Base-by-base conservation (phyloP, 1,140 invertebrate genomes). In the Drosophila equinoxialis region DNA sequence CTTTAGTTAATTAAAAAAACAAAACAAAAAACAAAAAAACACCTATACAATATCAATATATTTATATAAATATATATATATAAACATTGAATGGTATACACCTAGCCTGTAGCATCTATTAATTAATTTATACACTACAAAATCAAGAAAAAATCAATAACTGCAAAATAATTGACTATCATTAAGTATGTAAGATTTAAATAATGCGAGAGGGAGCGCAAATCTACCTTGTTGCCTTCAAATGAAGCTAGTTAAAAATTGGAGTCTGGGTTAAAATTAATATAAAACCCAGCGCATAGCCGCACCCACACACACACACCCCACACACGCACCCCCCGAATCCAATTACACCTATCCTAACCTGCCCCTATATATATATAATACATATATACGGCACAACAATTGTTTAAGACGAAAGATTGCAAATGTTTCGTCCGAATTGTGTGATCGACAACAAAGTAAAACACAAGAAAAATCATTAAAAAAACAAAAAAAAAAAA, bases 141-240 rank as follows among this genome's bases (percentile, higher is more conserved):
- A 63, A 42, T 59, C 41, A 63, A 30, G 30, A 30, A 77, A 71
- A 42, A 26, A 30, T 6, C 26, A 76, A 42, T 17, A 33, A 71
- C 45, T 23, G 45, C 45, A 59, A 48, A 66, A 58, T 75, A 79
- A 83, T 30, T 86, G 83, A 23, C 17, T 51, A 51, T 51, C 17
- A 10, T 51, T 51, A 51, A 51, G 45, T 51, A 51, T 51, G 45
- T 51, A 51, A 51, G 45, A 51, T 51, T 51, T 82, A 77, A 72
- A 82, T 78, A 68, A 79, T 83, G 77, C 73, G 77, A 60, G 69
- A 72, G 45, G 61, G 58, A 71, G 73, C 79, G 84, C 83, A 79
- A 64, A 90, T 87, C 90, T 90, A 91, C 90, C 90, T 91, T 91
- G 90, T 91, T 91, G 90, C 90, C 90, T 91, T 91, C 90, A 91